Base-by-base conservation (phyloP, 2,797 vertebrate genomes). In the Allobates femoralis region DNA sequence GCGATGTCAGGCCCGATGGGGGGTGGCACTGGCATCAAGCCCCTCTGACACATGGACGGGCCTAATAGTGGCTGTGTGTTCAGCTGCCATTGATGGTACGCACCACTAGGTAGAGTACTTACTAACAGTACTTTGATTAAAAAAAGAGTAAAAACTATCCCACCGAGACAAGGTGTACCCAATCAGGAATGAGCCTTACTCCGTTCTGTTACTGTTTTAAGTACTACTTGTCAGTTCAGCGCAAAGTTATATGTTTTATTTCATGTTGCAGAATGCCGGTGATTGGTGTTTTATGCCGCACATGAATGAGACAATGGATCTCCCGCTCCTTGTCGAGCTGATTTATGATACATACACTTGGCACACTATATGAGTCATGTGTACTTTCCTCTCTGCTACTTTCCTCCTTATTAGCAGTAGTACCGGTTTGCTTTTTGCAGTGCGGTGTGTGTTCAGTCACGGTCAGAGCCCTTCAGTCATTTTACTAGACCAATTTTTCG, bases 291-390 rank as follows among this genome's bases (percentile, higher is more conserved):
- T 69, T 12, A 46, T 37, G 21, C 11, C 12, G n/a, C 12, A 41
- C 34, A n/a, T 46, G 19, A 56, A 16, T 56, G 4, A 32, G 18
- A 55, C 32, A 55, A 32, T 12, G 12, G 18, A 34, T 41, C 34
- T 73, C 69, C 64, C 21, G 67, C 21, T 73, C 21, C 21, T 14
- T 64, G 64, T 67, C 16, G 10, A 46, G 34, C 5, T 41, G 32
- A 46, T n/a, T 79, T 60, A 56, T 60, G 71, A n/a, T n/a, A 19
- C 37, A 60, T 79, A 74, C 76, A 37, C 56, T 60, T 41, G 16
- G 32, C 28, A 37, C 77, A 37, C 19, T 41, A 41, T 11, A 46
- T 79, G 77, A 79, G 32, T 79, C 77, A 79, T 62, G 5, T 78
- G 30, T 62, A 60, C 21, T 60, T 34, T 60, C 32, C 23, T 79